Evolutionary conservation across 2,888 invertebrate species (phyloP), one percentile per base, ranked within the genome.

Genomic region (Drosophila borealis): DNA sequence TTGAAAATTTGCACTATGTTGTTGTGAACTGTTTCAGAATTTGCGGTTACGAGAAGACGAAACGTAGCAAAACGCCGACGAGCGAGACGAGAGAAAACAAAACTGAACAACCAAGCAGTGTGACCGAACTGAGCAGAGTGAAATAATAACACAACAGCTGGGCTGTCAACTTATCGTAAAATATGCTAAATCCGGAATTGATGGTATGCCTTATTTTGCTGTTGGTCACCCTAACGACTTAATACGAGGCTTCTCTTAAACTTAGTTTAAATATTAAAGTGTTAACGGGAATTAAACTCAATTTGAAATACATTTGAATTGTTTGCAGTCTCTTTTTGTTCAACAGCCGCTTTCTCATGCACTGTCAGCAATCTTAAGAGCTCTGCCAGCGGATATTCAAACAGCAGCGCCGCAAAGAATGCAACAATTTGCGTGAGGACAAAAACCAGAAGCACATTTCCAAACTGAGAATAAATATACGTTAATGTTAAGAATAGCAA

Each of bases 51-150:
- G 84, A 80, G 62, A 84, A 81, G 67, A 81, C 85, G 78, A 78
- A 81, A 81, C 81, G 81, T 84, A 84, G 74, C 79, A 81, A 86
- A 80, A 87, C 85, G 81, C 85, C 88, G 81, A 87, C 88, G 70
- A 76, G 69, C 80, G 66, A 83, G 64, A 70, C 67, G 65, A 85
- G 57, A 80, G 80, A 81, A 77, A 85, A 85, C 86, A 82, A 75
- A 80, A 79, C 67, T 78, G 81, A 70, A 64, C 48, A 76, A 42
- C 78, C 53, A 10, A 25, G n/a, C 39, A 46, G 48, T 57, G 60
- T 61, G 56, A 50, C 63, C 57, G 48, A 51, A 33, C 21, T 13
- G 25, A 48, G 25, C 34, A 6, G 44, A 49, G 37, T 68, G 29
- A 78, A 59, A 48, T 62, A 63, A 51, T 37, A 10, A n/a, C n/a